Percentiles rank a stretch among this genome's conserved stretches.
Conservation (phyloP, 1,140 invertebrate species). For the Plectus sambesii region DNA sequence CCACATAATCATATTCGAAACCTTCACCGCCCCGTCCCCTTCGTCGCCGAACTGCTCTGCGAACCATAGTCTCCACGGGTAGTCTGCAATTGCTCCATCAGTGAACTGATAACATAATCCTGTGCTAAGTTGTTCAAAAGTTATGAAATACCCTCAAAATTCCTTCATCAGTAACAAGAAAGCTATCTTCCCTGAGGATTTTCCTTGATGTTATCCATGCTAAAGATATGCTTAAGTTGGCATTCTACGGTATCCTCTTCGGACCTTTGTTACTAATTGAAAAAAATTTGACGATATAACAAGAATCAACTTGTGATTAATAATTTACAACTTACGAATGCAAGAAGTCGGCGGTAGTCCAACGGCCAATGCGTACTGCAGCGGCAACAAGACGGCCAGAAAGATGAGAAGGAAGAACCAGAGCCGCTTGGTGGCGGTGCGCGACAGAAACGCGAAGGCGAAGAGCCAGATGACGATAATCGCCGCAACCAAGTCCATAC, state of each 20-base stretch:
- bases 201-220: too few relatives aligned
- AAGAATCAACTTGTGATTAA: too few relatives aligned
- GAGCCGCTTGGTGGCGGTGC: conserved; percentile 59
- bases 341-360: conserved; percentile 65
- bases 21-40: too few relatives aligned
- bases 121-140: too few relatives aligned
- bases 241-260: too few relatives aligned
- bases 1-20: conserved; percentile 75
- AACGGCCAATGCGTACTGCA: conserved; percentile 76
- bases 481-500: conserved; percentile 78
- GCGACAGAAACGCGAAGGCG: conserved; percentile 60
- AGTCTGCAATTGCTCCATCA: conserved; percentile 51
- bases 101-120: too few relatives aligned
- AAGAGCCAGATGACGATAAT: conserved; percentile 74
- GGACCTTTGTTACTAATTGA: too few relatives aligned
- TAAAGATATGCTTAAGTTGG: too few relatives aligned
- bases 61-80: conserved; percentile 58
- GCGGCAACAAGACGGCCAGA: conserved; percentile 63
- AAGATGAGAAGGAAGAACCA: conserved; percentile 78
- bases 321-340: conserved; percentile 44
- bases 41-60: conserved; percentile 48
- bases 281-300: too few relatives aligned
- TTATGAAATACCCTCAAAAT: too few relatives aligned
- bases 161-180: too few relatives aligned
- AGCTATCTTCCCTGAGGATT: too few relatives aligned